Evolutionary conservation across 2,113 vertebrate species (phyloP).

Genomic region (Abramis brama): DNA sequence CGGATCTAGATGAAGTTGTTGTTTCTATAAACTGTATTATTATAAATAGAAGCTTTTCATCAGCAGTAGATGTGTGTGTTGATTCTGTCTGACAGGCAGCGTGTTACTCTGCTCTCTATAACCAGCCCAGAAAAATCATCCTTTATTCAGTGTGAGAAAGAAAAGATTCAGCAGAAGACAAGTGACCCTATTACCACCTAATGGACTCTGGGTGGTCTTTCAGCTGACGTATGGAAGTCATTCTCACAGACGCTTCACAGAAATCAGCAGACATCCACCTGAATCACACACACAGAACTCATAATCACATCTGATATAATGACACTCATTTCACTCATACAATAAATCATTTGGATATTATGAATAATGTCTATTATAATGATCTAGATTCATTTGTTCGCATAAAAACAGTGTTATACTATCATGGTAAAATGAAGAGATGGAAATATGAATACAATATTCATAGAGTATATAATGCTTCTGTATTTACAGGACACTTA

Average conservation of each 20-base stretch:
- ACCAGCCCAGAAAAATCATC: not conserved
- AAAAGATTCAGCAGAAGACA: constrained; percentile 44
- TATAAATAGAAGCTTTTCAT: not conserved
- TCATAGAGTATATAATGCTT: not conserved
- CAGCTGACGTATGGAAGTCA: constrained; percentile 42
- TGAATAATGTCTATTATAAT: not conserved
- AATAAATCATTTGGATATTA: not conserved
- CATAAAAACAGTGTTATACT: not conserved
- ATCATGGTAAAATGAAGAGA: not conserved
- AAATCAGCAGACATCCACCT: constrained; percentile 43
- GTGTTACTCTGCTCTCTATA: not conserved
- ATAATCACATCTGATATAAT: constrained; percentile 37
- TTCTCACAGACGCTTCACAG: constrained; percentile 31
- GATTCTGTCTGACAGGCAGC: not conserved
- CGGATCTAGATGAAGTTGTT: not conserved
- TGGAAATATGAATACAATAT: not conserved
- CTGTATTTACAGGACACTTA: not conserved
- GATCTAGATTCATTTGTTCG: not conserved
- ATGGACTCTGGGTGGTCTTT: constrained; percentile 51
- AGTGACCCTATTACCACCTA: constrained; percentile 55
- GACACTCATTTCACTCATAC: constrained; percentile 26
- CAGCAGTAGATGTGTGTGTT: not conserved
- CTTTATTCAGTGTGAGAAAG: constrained; percentile 5
- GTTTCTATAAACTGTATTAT: not conserved
- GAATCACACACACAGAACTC: not conserved